These are phyloP conservation scores for Alcedo atthis DNA, from an alignment of 2,797 vertebrate genomes.

Conservation along the genomic window DNA sequence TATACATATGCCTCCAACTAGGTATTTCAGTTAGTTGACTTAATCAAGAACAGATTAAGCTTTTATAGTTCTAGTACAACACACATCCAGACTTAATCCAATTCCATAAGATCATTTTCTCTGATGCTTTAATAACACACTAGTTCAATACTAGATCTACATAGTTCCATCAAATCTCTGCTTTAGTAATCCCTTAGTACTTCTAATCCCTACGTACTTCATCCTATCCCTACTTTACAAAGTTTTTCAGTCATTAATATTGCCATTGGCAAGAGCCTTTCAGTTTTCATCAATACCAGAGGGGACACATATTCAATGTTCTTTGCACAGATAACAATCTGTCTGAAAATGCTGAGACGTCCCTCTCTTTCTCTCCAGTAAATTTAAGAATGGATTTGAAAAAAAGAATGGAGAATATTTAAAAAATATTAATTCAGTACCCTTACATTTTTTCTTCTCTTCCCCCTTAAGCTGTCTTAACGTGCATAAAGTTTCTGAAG, in stretches of 20 bases:
- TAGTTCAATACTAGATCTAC: background rate
- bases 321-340: background rate
- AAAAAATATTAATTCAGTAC: background rate
- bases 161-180: background rate
- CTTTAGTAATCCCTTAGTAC: background rate
- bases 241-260: background rate
- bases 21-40: slow-evolving; percentile 54
- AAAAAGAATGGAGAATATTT: background rate
- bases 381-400: background rate
- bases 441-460: background rate
- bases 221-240: background rate
- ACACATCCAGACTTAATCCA: slow-evolving; percentile 47
- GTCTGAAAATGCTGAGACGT: background rate
- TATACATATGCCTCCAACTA: slow-evolving; percentile 51
- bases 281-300: background rate
- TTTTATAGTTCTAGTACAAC: slow-evolving; percentile 53
- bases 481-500: background rate
- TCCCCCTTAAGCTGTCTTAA: background rate
- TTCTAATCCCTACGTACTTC: background rate
- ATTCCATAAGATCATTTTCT: slow-evolving; percentile 30
- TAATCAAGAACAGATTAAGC: slow-evolving; percentile 69
- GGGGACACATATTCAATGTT: background rate
- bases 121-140: background rate
- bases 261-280: background rate
- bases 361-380: background rate